A percentile compares a stretch with the other conserved stretches of the same genome.
Evolutionary conservation across 1,140 invertebrate genomes (phyloP).

Genomic region (Chlorops oryzae): DNA sequence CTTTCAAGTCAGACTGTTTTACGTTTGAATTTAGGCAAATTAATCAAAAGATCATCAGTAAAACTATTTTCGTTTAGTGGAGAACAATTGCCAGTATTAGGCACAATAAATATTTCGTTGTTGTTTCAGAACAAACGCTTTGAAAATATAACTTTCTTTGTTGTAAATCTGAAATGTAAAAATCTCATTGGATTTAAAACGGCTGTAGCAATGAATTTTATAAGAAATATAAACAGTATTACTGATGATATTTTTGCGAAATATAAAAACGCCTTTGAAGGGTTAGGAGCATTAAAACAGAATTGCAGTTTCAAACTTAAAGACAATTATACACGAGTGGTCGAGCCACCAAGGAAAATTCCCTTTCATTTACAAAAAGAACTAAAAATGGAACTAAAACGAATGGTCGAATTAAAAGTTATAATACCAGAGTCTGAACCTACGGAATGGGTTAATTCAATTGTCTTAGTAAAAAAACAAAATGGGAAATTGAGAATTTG

Average conservation of each 20-base stretch:
- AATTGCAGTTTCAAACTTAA: conserved; percentile 15
- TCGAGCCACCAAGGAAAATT: conserved; percentile 35
- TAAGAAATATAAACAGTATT: conserved; percentile 3
- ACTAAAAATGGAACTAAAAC: conserved; percentile 32
- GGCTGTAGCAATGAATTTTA: background rate
- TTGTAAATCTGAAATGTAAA: conserved; percentile 8
- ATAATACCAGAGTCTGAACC: conserved; percentile 31
- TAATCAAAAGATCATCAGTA: background rate
- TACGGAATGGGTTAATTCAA: conserved; percentile 47
- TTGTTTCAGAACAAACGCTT: background rate
- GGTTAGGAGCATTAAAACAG: conserved; percentile 5
- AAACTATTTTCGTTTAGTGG: conserved; percentile 13
- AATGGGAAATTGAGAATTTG: conserved; percentile 45
- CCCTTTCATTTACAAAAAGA: conserved; percentile 33
- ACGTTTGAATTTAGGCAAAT: conserved; percentile 2
- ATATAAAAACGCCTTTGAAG: conserved; percentile 6
- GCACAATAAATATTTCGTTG: conserved; percentile 5
- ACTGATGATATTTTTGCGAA: background rate
- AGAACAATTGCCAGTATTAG: conserved; percentile 12
- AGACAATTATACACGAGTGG: conserved; percentile 21
- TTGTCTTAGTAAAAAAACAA: conserved; percentile 43
- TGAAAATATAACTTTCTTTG: conserved; percentile 6
- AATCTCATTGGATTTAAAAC: conserved; percentile 1
- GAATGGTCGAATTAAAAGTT: conserved; percentile 29
- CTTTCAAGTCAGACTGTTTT: too few relatives aligned